Evolutionary conservation across 2,113 vertebrate species (phyloP).

Genomic region (Pipra filicauda): DNA sequence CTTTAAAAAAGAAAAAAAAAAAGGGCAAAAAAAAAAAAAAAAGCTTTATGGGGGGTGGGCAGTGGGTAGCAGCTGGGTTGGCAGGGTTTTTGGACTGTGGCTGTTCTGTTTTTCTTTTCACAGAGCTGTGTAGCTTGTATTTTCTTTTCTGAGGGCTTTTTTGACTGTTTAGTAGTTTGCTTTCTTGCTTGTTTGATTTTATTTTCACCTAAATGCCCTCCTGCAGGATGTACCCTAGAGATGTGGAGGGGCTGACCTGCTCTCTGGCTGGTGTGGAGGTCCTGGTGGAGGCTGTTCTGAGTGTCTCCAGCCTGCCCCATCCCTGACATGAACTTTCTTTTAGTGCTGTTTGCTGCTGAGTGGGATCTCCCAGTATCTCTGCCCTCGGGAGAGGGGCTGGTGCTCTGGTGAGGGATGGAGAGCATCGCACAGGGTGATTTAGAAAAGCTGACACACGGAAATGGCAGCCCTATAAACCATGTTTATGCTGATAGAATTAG

Average conservation of each 20-base stretch:
- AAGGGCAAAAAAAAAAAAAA: not conserved
- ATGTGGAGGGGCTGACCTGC: not conserved
- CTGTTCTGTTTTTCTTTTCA: fast-evolving
- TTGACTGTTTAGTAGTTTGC: not conserved
- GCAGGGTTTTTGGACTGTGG: fast-evolving
- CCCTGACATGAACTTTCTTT: not conserved
- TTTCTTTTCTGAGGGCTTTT: not conserved
- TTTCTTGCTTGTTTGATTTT: not conserved
- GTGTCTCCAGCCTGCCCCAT: not conserved
- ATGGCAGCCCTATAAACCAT: conserved; percentile 42
- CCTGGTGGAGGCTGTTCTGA: not conserved
- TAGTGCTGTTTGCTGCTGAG: not conserved
- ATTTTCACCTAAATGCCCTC: not conserved
- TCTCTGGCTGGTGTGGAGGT: not conserved
- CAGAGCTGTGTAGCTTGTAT: fast-evolving
- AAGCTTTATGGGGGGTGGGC: not conserved
- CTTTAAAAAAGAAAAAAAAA: not conserved
- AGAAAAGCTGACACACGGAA: not conserved
- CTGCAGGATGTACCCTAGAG: not conserved
- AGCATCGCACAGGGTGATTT: conserved; percentile 35
- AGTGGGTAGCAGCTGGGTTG: not conserved
- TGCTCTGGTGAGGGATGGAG: not conserved
- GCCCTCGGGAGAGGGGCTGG: not conserved
- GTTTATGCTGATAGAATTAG: conserved; percentile 63
- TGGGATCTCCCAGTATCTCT: not conserved